Conservation (phyloP, 2,888 invertebrate genomes). For the Nymphalis polychloros region DNA sequence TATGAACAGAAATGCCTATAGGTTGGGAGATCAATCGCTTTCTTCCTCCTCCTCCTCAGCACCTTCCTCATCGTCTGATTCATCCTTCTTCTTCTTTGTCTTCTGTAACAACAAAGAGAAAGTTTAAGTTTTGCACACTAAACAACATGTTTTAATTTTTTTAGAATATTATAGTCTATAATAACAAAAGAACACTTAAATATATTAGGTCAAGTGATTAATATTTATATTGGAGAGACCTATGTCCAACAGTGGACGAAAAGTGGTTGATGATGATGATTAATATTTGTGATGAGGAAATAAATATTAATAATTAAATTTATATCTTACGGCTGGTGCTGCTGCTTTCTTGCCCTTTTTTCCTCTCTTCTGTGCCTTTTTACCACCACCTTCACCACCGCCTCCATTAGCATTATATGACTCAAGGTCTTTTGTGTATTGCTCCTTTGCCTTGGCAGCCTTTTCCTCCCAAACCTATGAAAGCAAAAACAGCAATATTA, state of each 20-base stretch:
- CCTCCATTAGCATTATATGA: constrained; percentile 93
- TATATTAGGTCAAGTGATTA: too few species aligned
- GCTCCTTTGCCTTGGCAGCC: constrained; percentile 93
- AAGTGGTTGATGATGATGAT: too few species aligned
- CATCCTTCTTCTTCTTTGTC: constrained; percentile 84
- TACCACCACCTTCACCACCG: constrained; percentile 78
- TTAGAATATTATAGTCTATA: too few species aligned
- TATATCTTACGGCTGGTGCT: constrained; percentile 66
- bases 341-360: constrained; percentile 78
- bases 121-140: not conserved
- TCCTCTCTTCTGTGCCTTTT: constrained; percentile 82
- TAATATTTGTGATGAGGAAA: not conserved
- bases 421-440: constrained; percentile 93
- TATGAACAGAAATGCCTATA: constrained; percentile 76
- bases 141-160: not conserved
- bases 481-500: constrained; percentile 36
- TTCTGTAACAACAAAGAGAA: constrained; percentile 52
- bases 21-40: constrained; percentile 83
- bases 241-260: too few species aligned
- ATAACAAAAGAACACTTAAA: too few species aligned
- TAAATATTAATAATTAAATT: not conserved
- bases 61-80: constrained; percentile 84
- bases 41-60: constrained; percentile 84
- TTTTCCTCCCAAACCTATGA: constrained; percentile 94
- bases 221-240: too few species aligned